A percentile compares a stretch with the other conserved stretches of the same genome.
These are phyloP conservation scores for Gila orcuttii DNA, from an alignment of 2,113 vertebrate species.

Conservation along the genomic window DNA sequence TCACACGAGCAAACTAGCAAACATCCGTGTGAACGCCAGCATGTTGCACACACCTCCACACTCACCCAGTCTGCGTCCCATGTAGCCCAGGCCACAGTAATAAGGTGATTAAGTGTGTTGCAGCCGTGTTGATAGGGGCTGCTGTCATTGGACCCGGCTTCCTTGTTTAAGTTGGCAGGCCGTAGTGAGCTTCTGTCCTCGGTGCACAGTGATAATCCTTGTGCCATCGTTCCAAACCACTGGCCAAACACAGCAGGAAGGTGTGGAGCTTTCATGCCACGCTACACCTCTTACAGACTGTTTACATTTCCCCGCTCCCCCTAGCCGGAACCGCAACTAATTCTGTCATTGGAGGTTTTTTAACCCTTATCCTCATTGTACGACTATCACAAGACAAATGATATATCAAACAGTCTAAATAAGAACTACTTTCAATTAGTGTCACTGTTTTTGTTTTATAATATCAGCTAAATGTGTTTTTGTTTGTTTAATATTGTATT, in stretches of 20 bases:
- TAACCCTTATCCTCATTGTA: constrained; percentile 57
- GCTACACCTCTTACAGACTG: constrained; percentile 51
- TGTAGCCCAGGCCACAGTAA: constrained; percentile 47
- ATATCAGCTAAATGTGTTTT: not conserved
- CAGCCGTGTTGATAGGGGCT: constrained; percentile 61
- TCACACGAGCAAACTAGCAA: constrained; percentile 44
- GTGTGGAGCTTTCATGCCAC: constrained; percentile 56
- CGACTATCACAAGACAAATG: not conserved
- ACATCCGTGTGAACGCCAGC: constrained; percentile 50
- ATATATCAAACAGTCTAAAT: not conserved
- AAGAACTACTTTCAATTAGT: not conserved
- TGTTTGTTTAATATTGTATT: not conserved
- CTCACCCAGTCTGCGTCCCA: constrained; percentile 37
- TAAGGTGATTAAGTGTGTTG: constrained; percentile 58
- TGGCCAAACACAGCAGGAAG: constrained; percentile 61
- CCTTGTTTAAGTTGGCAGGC: constrained; percentile 58
- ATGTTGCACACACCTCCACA: constrained; percentile 39
- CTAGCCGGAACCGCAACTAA: constrained; percentile 59
- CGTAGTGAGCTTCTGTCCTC: constrained; percentile 35
- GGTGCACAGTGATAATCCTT: constrained; percentile 43
- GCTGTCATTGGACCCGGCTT: constrained; percentile 56
- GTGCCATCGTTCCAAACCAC: constrained; percentile 61
- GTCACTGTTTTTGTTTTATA: not conserved
- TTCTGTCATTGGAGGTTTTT: constrained; percentile 59
- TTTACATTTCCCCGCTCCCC: constrained; percentile 60